Evolutionary conservation across 2,113 vertebrate species (phyloP).

Genomic region (Neodontobutis hainanensis): DNA sequence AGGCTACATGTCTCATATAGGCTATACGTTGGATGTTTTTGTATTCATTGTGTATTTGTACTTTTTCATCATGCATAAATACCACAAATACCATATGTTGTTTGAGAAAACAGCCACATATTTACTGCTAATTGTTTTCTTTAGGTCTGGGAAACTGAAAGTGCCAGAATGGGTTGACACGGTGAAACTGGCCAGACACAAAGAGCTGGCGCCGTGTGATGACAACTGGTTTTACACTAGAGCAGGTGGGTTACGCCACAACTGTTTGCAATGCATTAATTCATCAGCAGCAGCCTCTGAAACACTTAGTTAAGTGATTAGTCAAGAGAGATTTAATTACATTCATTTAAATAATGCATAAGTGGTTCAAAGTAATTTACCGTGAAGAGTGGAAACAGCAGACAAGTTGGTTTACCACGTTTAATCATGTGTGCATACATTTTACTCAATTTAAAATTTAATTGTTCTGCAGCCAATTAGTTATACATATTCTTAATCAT

Average conservation of each 20-base stretch:
- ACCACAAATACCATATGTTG: neutral
- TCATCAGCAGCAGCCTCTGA: slow-evolving; percentile 7
- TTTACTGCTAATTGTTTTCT: slow-evolving; percentile 24
- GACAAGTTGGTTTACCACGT: slow-evolving; percentile 2
- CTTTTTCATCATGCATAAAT: slow-evolving; percentile 6
- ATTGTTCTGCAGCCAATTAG: slow-evolving; percentile 4
- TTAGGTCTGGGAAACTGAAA: slow-evolving; percentile 86
- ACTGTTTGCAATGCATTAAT: slow-evolving; percentile 3
- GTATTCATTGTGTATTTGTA: neutral
- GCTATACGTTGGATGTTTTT: neutral
- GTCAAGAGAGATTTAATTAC: slow-evolving; percentile 3
- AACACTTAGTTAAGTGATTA: neutral
- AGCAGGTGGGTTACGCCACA: slow-evolving; percentile 75
- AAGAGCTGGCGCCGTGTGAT: slow-evolving; percentile 85
- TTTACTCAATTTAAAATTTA: slow-evolving; percentile 3
- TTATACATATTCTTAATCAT: neutral
- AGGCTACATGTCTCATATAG: neutral
- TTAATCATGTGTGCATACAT: slow-evolving; percentile 10
- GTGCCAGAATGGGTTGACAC: slow-evolving; percentile 88
- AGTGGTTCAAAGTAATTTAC: slow-evolving; percentile 6
- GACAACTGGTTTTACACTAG: slow-evolving; percentile 86
- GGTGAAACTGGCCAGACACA: slow-evolving; percentile 86
- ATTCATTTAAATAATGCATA: slow-evolving; percentile 14
- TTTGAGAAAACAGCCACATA: slow-evolving; percentile 24
- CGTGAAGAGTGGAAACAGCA: slow-evolving; percentile 11